A percentile compares a stretch with the other conserved stretches of the same genome.
These are phyloP conservation scores for Drosophila anomelani DNA, from an alignment of 2,888 invertebrate genomes.

Conservation along the genomic window DNA sequence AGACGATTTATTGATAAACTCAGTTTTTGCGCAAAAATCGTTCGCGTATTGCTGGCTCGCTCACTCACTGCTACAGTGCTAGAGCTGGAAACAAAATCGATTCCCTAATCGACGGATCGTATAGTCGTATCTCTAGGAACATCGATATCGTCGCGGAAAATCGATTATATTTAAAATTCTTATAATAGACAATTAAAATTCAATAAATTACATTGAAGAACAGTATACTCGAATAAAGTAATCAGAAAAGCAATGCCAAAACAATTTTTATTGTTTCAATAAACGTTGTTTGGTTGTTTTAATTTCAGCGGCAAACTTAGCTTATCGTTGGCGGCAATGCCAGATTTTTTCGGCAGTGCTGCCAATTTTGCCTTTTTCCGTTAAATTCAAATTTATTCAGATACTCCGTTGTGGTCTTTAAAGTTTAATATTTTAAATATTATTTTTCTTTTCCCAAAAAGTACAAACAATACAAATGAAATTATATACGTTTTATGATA, in stretches of 20 bases:
- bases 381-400: background rate
- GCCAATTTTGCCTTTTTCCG: background rate
- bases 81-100: constrained; percentile 8
- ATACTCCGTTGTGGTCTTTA: background rate
- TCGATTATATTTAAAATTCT: background rate
- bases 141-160: background rate
- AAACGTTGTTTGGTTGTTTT: background rate
- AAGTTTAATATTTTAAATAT: background rate
- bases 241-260: background rate
- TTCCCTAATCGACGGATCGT: background rate
- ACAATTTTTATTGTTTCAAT: background rate
- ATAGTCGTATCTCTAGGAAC: background rate
- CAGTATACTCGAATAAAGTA: background rate
- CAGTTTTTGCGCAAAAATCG: constrained; percentile 76
- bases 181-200: background rate
- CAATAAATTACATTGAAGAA: background rate
- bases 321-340: background rate
- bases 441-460: background rate
- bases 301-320: background rate
- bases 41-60: constrained; percentile 72
- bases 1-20: constrained; percentile 70
- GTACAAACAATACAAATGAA: background rate
- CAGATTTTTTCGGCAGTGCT: background rate
- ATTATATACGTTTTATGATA: background rate
- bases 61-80: constrained; percentile 53